A percentile compares a stretch with the other conserved stretches of the same genome.
These are phyloP conservation scores for Cyclophora albipunctata DNA, from an alignment of 2,888 invertebrate genomes.

Conservation along the genomic window DNA sequence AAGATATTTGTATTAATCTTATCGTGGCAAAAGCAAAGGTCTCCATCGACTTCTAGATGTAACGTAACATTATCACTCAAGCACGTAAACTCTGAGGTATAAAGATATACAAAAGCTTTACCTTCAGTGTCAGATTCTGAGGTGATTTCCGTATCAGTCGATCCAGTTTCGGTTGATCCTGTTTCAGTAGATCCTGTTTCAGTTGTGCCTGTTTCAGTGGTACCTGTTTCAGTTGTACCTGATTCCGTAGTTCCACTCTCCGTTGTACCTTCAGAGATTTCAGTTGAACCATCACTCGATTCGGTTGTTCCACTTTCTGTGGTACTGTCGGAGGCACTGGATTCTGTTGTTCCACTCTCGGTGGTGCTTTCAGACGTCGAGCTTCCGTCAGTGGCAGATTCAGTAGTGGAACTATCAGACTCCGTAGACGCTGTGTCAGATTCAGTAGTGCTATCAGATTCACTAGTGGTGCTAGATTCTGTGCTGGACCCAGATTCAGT, in stretches of 20 bases:
- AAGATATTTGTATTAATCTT: too few relatives aligned
- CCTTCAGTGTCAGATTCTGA: neutral
- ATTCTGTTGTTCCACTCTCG: neutral
- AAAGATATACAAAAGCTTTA: too few relatives aligned
- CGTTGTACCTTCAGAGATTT: neutral
- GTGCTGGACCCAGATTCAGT: neutral
- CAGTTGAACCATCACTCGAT: neutral
- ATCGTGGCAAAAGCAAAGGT: too few relatives aligned
- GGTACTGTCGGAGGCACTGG: neutral
- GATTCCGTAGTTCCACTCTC: neutral
- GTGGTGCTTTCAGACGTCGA: neutral
- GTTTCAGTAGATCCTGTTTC: slow-evolving; percentile 1
- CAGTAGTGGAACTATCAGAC: neutral
- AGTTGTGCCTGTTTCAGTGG: neutral
- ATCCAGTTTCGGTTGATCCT: neutral
- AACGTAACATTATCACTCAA: too few relatives aligned
- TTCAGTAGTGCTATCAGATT: too few relatives aligned
- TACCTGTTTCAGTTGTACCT: neutral
- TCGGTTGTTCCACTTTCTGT: slow-evolving; percentile 4
- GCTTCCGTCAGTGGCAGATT: neutral
- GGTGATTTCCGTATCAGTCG: neutral
- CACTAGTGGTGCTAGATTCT: too few relatives aligned
- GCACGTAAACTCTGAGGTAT: too few relatives aligned
- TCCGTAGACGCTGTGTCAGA: too few relatives aligned
- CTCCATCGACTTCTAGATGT: too few relatives aligned